A percentile compares a stretch with the other conserved stretches of the same genome.
Conservation (phyloP, 2,797 vertebrate genomes). For the Jordanella pulchra region DNA sequence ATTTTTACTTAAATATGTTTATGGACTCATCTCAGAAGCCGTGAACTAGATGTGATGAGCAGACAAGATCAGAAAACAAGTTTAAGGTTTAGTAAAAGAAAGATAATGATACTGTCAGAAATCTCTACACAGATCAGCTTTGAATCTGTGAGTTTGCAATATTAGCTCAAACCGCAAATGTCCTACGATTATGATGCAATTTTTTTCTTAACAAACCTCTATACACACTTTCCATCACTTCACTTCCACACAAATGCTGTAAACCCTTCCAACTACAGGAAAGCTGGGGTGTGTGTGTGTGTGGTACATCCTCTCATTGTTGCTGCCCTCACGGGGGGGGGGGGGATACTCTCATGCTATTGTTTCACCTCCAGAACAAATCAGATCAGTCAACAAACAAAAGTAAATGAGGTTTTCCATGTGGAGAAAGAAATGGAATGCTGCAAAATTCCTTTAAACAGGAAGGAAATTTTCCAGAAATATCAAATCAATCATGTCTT, state of each 20-base stretch:
- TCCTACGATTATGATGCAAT: not conserved
- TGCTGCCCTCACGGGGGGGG: constrained; percentile 35
- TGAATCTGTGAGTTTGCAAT: not conserved
- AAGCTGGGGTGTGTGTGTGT: constrained; percentile 20
- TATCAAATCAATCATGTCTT: not conserved
- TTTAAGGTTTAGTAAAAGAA: not conserved
- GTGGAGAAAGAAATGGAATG: constrained; percentile 11
- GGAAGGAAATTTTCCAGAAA: not conserved
- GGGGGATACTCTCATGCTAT: constrained; percentile 49
- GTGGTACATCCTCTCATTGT: constrained; percentile 81
- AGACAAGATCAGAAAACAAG: not conserved
- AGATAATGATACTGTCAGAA: not conserved
- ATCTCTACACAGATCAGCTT: not conserved
- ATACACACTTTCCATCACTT: constrained; percentile 5
- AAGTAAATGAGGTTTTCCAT: constrained; percentile 26
- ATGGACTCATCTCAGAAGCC: no score
- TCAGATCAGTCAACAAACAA: constrained; percentile 38
- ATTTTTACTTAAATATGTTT: no score
- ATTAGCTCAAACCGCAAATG: not conserved
- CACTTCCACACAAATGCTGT: constrained; percentile 19
- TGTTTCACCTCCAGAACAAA: constrained; percentile 46
- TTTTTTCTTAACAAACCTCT: constrained; percentile 17
- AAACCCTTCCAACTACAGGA: constrained; percentile 60
- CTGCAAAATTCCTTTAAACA: not conserved
- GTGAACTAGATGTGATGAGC: not conserved